Percentiles rank a stretch among this genome's conserved stretches.
These are phyloP conservation scores for Agriotes lineatus DNA, from an alignment of 2,888 invertebrate species.

Conservation along the genomic window DNA sequence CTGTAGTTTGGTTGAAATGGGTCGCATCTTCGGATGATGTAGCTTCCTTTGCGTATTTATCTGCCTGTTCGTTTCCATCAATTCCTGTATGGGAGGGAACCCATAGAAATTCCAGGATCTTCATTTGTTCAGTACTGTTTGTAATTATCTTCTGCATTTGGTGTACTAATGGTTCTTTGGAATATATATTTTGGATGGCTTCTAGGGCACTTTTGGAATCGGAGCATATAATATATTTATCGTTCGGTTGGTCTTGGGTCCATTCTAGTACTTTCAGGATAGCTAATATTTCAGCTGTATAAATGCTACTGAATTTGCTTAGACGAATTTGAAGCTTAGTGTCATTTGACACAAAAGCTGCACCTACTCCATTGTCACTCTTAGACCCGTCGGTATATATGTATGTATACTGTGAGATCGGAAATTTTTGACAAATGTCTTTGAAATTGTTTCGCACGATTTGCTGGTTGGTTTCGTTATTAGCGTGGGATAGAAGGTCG, in stretches of 20 bases:
- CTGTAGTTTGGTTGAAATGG: background rate
- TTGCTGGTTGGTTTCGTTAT: background rate
- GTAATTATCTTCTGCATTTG: background rate
- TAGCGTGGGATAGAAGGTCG: background rate
- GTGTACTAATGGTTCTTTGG: background rate
- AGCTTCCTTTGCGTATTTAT: background rate
- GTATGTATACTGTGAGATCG: too few species aligned
- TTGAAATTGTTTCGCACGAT: background rate
- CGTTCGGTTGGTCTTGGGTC: background rate
- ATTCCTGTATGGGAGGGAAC: background rate
- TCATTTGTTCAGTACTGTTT: background rate
- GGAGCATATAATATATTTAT: background rate
- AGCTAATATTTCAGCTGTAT: background rate
- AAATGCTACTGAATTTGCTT: too few species aligned
- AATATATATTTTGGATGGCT: background rate
- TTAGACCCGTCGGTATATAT: background rate
- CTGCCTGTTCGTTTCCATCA: background rate
- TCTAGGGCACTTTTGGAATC: background rate
- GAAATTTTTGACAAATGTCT: too few species aligned
- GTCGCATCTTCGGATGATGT: background rate
- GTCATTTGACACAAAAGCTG: background rate
- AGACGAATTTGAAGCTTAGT: background rate
- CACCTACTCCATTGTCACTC: background rate
- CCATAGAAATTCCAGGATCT: background rate
- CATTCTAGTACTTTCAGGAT: background rate